phyloP scores from a whole-genome alignment of 2,113 vertebrate species.

The Myxocyprinus asiaticus region DNA sequence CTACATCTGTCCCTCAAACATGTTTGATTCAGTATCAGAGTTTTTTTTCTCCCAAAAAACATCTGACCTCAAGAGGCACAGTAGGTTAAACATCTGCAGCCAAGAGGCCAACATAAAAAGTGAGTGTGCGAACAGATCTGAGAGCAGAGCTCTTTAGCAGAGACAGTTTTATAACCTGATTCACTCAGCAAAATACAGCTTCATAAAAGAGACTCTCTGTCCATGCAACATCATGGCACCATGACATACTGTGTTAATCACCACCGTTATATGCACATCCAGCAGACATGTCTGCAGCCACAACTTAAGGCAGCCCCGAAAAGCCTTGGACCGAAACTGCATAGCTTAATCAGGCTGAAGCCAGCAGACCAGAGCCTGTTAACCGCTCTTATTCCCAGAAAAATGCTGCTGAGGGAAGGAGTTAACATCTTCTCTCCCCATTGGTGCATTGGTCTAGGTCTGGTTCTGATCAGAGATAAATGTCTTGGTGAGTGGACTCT shows the following conservation, averaged over 20 bases:
- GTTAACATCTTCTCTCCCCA: constrained; percentile 26
- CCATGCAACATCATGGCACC: constrained; percentile 41
- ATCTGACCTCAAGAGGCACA: not conserved
- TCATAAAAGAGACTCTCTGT: constrained; percentile 44
- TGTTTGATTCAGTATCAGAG: not conserved
- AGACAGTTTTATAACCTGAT: constrained; percentile 50
- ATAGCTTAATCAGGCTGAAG: constrained; percentile 16
- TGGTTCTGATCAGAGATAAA: constrained; percentile 33
- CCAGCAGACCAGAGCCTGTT: constrained; percentile 23
- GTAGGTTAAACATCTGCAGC: not conserved
- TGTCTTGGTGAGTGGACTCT: constrained; percentile 20
- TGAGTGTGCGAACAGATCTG: constrained; percentile 14
- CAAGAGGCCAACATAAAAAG: not conserved
- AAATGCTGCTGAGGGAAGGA: constrained; percentile 6
- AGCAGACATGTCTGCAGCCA: constrained; percentile 37
- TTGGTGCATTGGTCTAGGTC: not conserved
- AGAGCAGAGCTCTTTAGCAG: constrained; percentile 27
- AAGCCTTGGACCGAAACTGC: not conserved
- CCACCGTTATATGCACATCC: constrained; percentile 39
- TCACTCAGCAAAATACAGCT: constrained; percentile 38
- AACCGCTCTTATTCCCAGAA: constrained; percentile 30
- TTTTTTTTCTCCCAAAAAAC: too few species aligned
- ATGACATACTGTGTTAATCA: constrained; percentile 49
- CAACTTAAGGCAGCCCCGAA: constrained; percentile 26
- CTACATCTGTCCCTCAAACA: not conserved